Evolutionary conservation across 2,888 invertebrate genomes (phyloP).

Genomic region (Xylota segnis): DNA sequence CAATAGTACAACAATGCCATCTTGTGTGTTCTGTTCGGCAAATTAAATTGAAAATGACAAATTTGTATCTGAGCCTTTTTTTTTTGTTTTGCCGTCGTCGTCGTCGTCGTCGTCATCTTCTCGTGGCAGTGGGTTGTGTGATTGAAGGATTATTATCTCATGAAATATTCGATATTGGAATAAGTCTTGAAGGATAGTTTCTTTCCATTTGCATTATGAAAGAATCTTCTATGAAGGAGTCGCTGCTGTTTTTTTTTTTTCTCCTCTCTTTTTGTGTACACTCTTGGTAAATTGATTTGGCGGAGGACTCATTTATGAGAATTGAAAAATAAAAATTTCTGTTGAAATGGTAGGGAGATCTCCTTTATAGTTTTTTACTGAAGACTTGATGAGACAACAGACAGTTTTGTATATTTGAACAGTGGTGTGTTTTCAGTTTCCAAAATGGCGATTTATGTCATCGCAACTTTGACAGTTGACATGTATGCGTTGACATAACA

Average conservation of each 20-base stretch:
- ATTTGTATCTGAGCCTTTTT: slow-evolving; percentile 22
- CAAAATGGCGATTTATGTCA: no score
- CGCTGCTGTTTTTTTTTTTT: no score
- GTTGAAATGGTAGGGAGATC: no score
- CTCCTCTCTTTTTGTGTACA: not conserved
- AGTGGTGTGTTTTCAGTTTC: no score
- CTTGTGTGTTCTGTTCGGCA: slow-evolving; percentile 27
- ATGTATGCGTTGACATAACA: no score
- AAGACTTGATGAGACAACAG: no score
- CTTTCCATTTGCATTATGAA: slow-evolving; percentile 2
- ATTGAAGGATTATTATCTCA: slow-evolving; percentile 50
- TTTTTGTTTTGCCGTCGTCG: not conserved
- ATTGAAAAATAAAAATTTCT: not conserved
- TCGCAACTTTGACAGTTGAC: no score
- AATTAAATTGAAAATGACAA: slow-evolving; percentile 56
- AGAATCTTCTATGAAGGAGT: not conserved
- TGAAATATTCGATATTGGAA: slow-evolving; percentile 28
- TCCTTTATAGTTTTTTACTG: no score
- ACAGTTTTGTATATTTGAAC: no score
- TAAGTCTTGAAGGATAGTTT: slow-evolving; percentile 15
- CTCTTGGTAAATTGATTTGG: slow-evolving; percentile 1
- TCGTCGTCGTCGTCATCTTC: not conserved
- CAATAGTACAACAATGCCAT: slow-evolving; percentile 23
- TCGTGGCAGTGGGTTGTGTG: slow-evolving; percentile 1
- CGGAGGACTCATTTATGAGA: not conserved